Evolutionary conservation across 2,113 vertebrate species (phyloP), one percentile per base, ranked within the genome.

Genomic region (Ciconia maguari): DNA sequence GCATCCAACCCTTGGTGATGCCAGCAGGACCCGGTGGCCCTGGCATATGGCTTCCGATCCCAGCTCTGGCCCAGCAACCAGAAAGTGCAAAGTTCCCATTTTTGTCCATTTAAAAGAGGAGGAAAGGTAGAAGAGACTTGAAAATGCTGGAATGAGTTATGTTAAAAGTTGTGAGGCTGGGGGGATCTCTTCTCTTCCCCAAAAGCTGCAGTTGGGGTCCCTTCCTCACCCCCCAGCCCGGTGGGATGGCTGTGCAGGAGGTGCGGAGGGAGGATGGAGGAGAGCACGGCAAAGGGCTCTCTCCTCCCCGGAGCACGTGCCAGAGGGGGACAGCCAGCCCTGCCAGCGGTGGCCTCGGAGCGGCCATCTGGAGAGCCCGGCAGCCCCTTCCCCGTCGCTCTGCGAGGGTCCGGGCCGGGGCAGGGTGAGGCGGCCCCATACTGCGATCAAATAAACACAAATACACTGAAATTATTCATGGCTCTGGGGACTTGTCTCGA

Each of bases 371-470:
- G 75, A 94, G 89, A 93, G 58, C 72, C 62, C 7, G 3, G 57
- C 85, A 48, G 48, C 44, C 48, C 70, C 42, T 78, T 90, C 72
- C 61, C 64, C 34, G 41, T 3, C 1, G 4, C 77, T 30, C n/a
- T 2, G 52, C 1, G 1, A n/a, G 81, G 66, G 13, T 58, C 66
- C 1, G 9, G 57, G 54, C 75, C 2, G 13, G 38, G 48, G 34
- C 81, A 44, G 76, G 68, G 41, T 1, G 4, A 55, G 77, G 83
- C 18, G 16, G 89, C 92, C 76, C 72, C 95, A 60, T 77, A 3
- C 88, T 3, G 95, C 86, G 93, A 96, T 96, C 92, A 97, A 94
- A 96, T 94, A 68, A 92, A 91, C 87, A 44, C 87, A 62, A 94
- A 77, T 7, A 15, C 30, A 46, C 87, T 87, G 75, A 90, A 96